These are phyloP conservation scores for Automeris io DNA, from an alignment of 2,888 invertebrate species.

Conservation along the genomic window DNA sequence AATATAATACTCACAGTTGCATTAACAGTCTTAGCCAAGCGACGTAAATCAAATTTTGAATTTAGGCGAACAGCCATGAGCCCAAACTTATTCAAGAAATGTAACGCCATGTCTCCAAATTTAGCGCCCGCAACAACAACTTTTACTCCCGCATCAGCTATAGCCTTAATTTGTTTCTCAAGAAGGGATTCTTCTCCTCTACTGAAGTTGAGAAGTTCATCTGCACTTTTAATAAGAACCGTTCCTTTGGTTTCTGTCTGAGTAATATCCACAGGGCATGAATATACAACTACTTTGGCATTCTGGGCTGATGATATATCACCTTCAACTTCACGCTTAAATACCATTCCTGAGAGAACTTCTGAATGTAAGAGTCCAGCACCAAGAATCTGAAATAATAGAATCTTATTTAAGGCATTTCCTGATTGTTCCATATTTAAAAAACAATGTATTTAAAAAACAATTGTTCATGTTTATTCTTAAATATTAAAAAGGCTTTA, in stretches of 20 bases:
- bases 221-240: slow-evolving; percentile 94
- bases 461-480: too few species aligned
- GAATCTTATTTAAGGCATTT: too few species aligned
- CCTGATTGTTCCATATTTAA: too few species aligned
- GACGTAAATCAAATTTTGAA: slow-evolving; percentile 97
- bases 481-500: too few species aligned
- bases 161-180: slow-evolving; percentile 91
- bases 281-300: slow-evolving; percentile 94
- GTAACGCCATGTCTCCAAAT: slow-evolving; percentile 98
- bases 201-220: slow-evolving; percentile 96
- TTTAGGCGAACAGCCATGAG: slow-evolving; percentile 96
- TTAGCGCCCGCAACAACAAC: slow-evolving; percentile 98
- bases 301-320: slow-evolving; percentile 85
- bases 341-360: slow-evolving; percentile 98
- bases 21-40: slow-evolving; percentile 92
- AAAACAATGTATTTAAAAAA: too few species aligned
- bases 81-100: slow-evolving; percentile 96
- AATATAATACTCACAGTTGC: slow-evolving; percentile 87
- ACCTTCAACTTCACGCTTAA: slow-evolving; percentile 96
- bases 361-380: slow-evolving; percentile 86
- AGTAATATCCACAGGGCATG: slow-evolving; percentile 96
- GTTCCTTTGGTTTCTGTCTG: slow-evolving; percentile 99
- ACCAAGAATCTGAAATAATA: slow-evolving; percentile 81
- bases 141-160: slow-evolving; percentile 93
- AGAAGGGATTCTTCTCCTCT: slow-evolving; percentile 95